Base-by-base conservation (phyloP, 2,888 invertebrate genomes). In the Celastrina argiolus region DNA sequence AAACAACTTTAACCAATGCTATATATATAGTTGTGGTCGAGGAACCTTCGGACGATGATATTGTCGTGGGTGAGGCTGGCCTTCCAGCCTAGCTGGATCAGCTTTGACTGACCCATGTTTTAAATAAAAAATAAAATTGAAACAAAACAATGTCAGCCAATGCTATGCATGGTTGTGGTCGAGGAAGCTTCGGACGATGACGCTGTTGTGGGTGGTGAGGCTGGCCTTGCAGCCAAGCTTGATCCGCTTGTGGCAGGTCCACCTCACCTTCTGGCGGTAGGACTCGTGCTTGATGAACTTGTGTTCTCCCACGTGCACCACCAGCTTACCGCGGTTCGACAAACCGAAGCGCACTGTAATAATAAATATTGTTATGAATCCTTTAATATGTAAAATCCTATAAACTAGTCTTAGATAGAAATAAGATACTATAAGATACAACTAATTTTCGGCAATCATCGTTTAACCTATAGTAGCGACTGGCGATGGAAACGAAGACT, bases 271-370 rank as follows among this genome's bases (percentile, higher is more conserved):
- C 69, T 82, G 84, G 71, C 73, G 83, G 73, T 91, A 89, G 56
- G 78, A 75, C 69, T 91, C 91, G 70, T 91, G 91, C 68, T 88
- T 90, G 67, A 88, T 84, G 73, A 90, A 91, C 72, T 83, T 88
- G 74, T 87, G 81, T 0, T 74, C 74, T 0, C 80, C 83, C 0
- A 89, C 80, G 73, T 83, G 80, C 0, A 91, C 79, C 3, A 87
- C 86, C 34, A 81, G 75, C 66, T 83, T 82, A 0, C 90, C 90
- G 5, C 90, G 83, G 56, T 81, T 84, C 0, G 90, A 90, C 10
- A 82, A 70, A 1, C 88, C 88, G 75, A 84, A 89, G 42, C 77
- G 76, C 36, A 85, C 90, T 88, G 85, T 26, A 87, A 82, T 67
- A 28, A 67, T 64, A 67, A 31, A 31, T 31, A 3, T 31, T 31